These are phyloP conservation scores for Heterodera schachtii DNA, from an alignment of 1,140 invertebrate genomes.

Conservation along the genomic window DNA sequence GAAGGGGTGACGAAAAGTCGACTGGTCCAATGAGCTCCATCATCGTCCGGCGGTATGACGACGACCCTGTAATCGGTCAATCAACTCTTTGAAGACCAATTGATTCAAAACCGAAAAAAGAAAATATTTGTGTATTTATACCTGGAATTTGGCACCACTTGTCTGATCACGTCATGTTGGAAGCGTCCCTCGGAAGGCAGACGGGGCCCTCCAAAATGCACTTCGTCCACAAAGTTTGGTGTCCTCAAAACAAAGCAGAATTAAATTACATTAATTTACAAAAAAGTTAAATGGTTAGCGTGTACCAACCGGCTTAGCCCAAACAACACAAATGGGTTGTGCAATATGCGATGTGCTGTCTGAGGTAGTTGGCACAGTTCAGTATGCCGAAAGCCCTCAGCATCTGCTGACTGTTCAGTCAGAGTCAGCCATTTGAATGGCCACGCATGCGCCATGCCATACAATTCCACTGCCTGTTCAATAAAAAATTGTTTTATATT, in stretches of 20 bases:
- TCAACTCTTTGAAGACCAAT: too few species aligned
- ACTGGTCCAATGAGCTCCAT: conserved; percentile 82
- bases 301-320: conserved; percentile 79
- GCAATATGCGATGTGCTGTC: conserved; percentile 85
- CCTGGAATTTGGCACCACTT: conserved; percentile 92
- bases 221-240: conserved; percentile 91
- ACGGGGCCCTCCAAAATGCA: conserved; percentile 78
- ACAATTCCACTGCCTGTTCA: conserved; percentile 57
- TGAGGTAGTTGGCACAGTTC: conserved; percentile 81
- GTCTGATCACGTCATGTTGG: conserved; percentile 62
- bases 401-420: conserved; percentile 41
- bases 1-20: conserved; percentile 94
- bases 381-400: conserved; percentile 40
- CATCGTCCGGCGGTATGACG: conserved; percentile 82
- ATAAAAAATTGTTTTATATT: too few species aligned
- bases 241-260: conserved; percentile 61
- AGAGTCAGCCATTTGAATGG: conserved; percentile 58
- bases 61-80: conserved; percentile 75
- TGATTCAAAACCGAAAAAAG: too few species aligned
- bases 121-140: not conserved
- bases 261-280: too few species aligned
- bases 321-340: conserved; percentile 90
- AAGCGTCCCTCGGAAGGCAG: conserved; percentile 9
- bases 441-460: conserved; percentile 59
- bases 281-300: too few species aligned